A percentile compares a stretch with the other conserved stretches of the same genome.
phyloP scores from a whole-genome alignment of 2,113 vertebrate species.

The Trachemys scripta region DNA sequence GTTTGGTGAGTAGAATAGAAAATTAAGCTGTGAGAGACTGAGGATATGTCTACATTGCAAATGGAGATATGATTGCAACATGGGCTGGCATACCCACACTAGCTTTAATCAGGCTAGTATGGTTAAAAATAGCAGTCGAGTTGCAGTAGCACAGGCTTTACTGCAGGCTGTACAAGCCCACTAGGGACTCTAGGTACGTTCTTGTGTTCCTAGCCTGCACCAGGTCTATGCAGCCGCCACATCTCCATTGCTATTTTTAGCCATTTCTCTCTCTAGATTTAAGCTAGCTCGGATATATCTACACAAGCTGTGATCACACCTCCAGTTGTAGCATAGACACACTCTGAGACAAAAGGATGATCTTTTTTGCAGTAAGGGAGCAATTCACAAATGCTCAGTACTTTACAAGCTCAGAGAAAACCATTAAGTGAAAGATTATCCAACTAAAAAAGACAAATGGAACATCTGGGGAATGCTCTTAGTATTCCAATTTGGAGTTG shows the following conservation, averaged over 20 bases:
- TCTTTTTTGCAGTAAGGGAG: slow-evolving; percentile 17
- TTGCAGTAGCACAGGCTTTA: no score
- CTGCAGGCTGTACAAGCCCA: no score
- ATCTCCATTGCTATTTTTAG: no score
- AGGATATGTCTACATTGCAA: no score
- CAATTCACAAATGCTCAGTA: not conserved
- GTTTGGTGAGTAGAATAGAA: not conserved
- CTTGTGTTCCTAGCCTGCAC: no score
- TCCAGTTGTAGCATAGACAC: not conserved
- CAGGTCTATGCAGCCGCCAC: no score
- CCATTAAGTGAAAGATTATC: not conserved
- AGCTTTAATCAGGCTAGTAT: no score
- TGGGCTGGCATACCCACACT: no score
- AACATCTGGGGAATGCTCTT: not conserved
- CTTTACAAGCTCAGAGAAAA: not conserved
- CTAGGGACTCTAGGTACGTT: no score
- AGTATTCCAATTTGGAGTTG: not conserved
- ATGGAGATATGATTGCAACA: no score
- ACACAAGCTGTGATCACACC: not conserved
- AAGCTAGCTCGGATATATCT: slow-evolving; percentile 40
- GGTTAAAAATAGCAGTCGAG: no score
- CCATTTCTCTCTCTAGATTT: slow-evolving; percentile 43
- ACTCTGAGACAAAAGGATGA: not conserved
- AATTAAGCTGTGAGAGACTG: not conserved
- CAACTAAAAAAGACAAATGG: not conserved